phyloP scores from a whole-genome alignment of 2,113 vertebrate genomes.

The Calypte anna region DNA sequence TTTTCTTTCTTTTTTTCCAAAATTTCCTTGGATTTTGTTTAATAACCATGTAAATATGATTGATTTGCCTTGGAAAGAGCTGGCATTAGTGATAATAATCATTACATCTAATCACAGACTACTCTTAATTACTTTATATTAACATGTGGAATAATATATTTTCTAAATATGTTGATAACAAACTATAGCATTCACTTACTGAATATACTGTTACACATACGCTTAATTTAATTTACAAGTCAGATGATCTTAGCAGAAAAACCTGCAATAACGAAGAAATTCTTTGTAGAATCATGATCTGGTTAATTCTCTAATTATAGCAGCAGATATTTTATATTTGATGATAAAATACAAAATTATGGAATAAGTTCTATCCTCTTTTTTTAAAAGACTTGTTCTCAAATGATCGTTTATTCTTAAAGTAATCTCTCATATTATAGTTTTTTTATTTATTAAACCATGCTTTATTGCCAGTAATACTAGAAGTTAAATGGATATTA shows the following conservation, averaged over 20 bases:
- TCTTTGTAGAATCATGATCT: neutral
- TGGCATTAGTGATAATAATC: constrained; percentile 20
- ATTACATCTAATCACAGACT: constrained; percentile 21
- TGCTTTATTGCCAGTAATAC: neutral
- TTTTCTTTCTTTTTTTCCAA: neutral
- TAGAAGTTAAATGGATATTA: neutral
- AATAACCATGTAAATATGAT: neutral
- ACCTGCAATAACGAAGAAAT: neutral
- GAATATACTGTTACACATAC: neutral
- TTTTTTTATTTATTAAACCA: neutral
- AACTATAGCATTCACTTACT: neutral
- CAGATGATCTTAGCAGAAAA: neutral
- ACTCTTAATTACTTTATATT: constrained; percentile 22
- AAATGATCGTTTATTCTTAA: neutral
- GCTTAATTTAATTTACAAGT: neutral
- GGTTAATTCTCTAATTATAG: neutral
- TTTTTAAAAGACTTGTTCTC: neutral
- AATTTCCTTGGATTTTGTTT: neutral
- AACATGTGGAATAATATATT: neutral
- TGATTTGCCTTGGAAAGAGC: neutral
- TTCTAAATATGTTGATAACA: neutral
- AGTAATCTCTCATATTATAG: neutral
- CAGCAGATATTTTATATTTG: neutral
- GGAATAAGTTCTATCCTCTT: fast-evolving
- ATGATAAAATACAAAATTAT: neutral